Percentiles rank a stretch among this genome's conserved stretches.
phyloP scores from a whole-genome alignment of 2,113 vertebrate genomes.

The Lates calcarifer region DNA sequence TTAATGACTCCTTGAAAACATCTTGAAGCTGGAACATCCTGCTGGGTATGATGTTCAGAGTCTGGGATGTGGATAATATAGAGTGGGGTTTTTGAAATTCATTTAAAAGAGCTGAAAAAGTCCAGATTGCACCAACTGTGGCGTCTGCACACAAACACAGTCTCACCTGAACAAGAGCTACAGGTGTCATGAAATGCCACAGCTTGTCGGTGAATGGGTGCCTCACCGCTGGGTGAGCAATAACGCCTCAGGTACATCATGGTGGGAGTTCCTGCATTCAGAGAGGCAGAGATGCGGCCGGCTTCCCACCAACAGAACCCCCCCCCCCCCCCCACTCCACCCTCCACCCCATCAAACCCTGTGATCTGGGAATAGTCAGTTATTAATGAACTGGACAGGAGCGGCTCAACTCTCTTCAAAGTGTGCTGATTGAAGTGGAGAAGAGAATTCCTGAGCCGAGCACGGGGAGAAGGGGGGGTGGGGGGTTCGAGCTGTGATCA shows the following conservation, averaged over 20 bases:
- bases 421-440: slow-evolving; percentile 76
- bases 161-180: slow-evolving; percentile 68
- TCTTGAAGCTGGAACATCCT: slow-evolving; percentile 40
- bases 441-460: slow-evolving; percentile 69
- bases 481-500: slow-evolving; percentile 72
- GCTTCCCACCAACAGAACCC: slow-evolving; percentile 57
- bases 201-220: slow-evolving; percentile 19
- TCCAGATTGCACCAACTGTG: not conserved
- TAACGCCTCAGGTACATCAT: slow-evolving; percentile 73
- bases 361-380: slow-evolving; percentile 75
- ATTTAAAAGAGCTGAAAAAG: not conserved
- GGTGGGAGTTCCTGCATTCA: slow-evolving; percentile 79
- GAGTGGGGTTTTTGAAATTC: not conserved
- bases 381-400: slow-evolving; percentile 81
- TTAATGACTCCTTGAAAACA: slow-evolving; percentile 54
- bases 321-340: no score
- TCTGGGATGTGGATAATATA: slow-evolving; percentile 15
- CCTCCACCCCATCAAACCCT: slow-evolving; percentile 67
- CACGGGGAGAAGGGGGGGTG: no score
- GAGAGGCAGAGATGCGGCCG: not conserved
- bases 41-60: slow-evolving; percentile 25
- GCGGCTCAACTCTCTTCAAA: slow-evolving; percentile 63
- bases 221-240: slow-evolving; percentile 21
- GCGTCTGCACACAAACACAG: not conserved
- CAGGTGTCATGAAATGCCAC: slow-evolving; percentile 68